Evolutionary conservation across 2,113 vertebrate species (phyloP).

Genomic region (Nansenia antarctica): DNA sequence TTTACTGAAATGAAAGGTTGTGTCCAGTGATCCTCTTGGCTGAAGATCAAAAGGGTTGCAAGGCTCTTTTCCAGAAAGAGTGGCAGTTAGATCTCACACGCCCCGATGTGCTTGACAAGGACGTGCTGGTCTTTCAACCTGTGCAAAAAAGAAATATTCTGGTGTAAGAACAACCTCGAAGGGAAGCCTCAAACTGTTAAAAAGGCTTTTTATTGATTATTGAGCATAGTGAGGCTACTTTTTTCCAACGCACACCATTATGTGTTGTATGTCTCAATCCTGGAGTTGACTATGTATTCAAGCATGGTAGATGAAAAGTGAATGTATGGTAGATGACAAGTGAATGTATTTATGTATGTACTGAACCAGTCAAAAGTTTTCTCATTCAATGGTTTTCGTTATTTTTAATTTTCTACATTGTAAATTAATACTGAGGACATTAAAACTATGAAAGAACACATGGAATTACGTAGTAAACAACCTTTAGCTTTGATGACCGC

Average conservation of each 20-base stretch:
- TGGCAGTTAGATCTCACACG: background rate
- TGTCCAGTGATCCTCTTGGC: background rate
- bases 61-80: background rate
- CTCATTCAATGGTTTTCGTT: too few relatives aligned
- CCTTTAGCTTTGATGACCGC: too few relatives aligned
- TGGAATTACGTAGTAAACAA: too few relatives aligned
- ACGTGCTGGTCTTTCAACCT: background rate
- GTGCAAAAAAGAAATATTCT: background rate
- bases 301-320: background rate
- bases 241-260: background rate
- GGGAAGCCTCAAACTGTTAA: background rate
- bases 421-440: too few relatives aligned
- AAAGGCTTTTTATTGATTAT: background rate
- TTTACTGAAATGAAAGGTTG: background rate
- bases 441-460: too few relatives aligned
- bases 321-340: too few relatives aligned
- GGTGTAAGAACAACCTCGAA: background rate
- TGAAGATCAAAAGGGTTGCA: background rate
- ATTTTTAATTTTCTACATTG: too few relatives aligned
- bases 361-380: too few relatives aligned
- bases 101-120: background rate
- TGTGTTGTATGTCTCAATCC: background rate
- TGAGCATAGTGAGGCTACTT: background rate
- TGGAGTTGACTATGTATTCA: background rate
- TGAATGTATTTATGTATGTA: too few relatives aligned